Evolutionary conservation across 1,140 invertebrate species (phyloP), one percentile per base, ranked within the genome.

Genomic region (Lasioglossum albipes): DNA sequence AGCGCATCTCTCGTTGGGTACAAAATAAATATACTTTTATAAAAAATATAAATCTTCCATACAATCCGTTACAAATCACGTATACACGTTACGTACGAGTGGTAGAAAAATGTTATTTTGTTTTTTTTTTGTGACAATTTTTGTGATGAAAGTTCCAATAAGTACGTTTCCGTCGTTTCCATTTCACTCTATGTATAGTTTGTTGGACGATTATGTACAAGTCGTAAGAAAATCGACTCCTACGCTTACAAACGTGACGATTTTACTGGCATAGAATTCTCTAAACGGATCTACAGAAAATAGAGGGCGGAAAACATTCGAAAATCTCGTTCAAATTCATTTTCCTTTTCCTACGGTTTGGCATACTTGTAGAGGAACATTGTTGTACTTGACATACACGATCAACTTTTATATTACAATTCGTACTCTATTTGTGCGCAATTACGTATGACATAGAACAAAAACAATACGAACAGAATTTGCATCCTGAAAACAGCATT

Each of bases 21-120:
- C 66, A 84, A 85, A 84, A 74, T 88, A 88, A 84, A 89, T 84
- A 89, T 84, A 82, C 59, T 76, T 84, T 87, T 89, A 87, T 83
- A 87, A 89, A 87, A 90, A 90, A 90, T 90, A 90, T 87, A 88
- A 88, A 89, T 87, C 68, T 78, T 74, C 74, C 36, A 69, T 52
- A 67, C 13, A 57, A 20, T 52, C 22, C 16, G 49, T 64, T 68
- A 75, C 36, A 69, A 87, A 76, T 18, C 9, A 65, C 41, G 64
- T 57, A 82, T 57, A 82, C 61, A 79, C 31, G 31, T 70, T 49
- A 74, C 59, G 65, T 65, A 64, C 75, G 13, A 78, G 52, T 27
- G 36, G 73, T 84, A 71, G 42, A 82, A 85, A 82, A 85, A 85
- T 41, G 68, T 69, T 68, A 54, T 49, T 52, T 61, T 72, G n/a